Percentiles rank a stretch among this genome's conserved stretches.
phyloP scores from a whole-genome alignment of 2,113 vertebrate genomes.

The Ceyx cyanopectus region DNA sequence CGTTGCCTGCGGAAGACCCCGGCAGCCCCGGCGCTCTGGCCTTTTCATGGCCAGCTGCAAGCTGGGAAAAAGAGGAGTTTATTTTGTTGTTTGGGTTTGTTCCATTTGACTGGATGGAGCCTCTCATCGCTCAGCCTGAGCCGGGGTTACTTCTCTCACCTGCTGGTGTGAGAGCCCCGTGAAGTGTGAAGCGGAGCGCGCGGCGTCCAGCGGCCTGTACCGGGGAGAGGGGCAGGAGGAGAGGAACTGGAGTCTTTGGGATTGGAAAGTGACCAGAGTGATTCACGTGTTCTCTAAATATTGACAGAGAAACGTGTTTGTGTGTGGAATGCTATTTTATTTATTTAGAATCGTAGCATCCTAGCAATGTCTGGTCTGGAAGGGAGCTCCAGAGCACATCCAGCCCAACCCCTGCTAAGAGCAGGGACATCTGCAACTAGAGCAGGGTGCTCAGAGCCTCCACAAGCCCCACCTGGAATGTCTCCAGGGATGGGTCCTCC shows the following conservation, averaged over 20 bases:
- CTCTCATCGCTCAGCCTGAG: conserved; percentile 47
- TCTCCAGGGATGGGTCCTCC: no score
- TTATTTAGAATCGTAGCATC: no score
- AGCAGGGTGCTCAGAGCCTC: no score
- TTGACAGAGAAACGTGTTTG: not conserved
- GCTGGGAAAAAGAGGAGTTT: not conserved
- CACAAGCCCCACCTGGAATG: no score
- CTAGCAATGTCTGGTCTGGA: no score
- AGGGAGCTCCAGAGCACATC: no score
- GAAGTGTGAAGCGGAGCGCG: conserved; percentile 9
- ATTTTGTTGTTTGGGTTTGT: not conserved
- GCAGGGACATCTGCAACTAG: no score
- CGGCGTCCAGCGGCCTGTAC: no score
- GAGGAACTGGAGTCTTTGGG: not conserved
- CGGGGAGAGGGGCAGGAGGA: not conserved
- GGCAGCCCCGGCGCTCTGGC: not conserved
- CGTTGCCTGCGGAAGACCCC: not conserved
- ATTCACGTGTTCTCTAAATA: not conserved
- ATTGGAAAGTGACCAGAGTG: not conserved
- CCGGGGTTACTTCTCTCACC: conserved; percentile 52
- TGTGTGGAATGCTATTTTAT: not conserved
- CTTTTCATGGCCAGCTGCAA: conserved; percentile 43
- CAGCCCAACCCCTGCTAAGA: no score
- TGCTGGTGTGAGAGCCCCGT: conserved; percentile 64
- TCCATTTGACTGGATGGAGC: conserved; percentile 24